phyloP scores from a whole-genome alignment of 2,113 vertebrate genomes.

The Calidris pugnax region DNA sequence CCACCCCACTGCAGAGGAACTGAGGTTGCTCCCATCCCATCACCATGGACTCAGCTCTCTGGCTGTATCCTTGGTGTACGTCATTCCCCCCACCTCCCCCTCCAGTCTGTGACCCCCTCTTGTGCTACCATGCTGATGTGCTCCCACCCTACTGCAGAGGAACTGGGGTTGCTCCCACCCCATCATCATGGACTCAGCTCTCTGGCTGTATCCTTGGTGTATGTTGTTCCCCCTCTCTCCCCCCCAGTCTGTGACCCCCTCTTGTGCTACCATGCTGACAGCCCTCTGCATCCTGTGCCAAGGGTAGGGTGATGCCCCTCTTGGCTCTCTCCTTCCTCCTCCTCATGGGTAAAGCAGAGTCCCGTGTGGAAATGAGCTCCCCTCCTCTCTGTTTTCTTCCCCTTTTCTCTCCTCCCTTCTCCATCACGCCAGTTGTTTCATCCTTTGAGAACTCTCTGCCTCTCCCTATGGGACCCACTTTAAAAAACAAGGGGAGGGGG shows the following conservation, averaged over 20 bases:
- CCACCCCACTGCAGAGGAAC: not conserved
- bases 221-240: no score
- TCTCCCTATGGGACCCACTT: conserved; percentile 60
- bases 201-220: not conserved
- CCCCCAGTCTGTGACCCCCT: not conserved
- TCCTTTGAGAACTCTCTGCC: conserved; percentile 49
- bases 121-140: no score
- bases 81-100: no score
- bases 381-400: not conserved
- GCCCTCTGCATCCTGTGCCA: rapidly evolving
- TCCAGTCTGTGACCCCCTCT: not conserved
- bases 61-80: not conserved
- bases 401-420: not conserved
- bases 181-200: not conserved
- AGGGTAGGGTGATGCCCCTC: not conserved
- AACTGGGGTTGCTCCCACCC: not conserved
- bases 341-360: not conserved
- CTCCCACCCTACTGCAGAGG: not conserved
- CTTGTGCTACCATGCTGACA: rapidly evolving
- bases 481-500: conserved; percentile 39
- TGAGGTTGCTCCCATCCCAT: not conserved
- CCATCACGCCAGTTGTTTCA: not conserved
- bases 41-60: not conserved
- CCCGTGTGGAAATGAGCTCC: rapidly evolving
- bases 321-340: not conserved